Conservation (phyloP, 2,888 invertebrate genomes). For the Colostygia pectinataria region DNA sequence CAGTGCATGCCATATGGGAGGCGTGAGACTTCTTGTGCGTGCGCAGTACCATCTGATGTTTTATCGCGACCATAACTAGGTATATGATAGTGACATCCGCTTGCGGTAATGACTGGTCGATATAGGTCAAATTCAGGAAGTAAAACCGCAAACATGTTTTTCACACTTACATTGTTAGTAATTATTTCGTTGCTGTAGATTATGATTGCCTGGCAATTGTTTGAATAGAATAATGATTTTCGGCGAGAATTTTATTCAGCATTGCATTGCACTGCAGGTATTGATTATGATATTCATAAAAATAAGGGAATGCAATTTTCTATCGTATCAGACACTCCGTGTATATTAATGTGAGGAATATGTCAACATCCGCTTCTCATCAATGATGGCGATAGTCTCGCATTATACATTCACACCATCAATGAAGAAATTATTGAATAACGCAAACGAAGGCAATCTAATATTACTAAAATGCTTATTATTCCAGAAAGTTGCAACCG, state of each 20-base stretch:
- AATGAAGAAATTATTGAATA: constrained; percentile 6
- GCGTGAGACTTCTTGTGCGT: constrained; percentile 46
- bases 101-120: constrained; percentile 48
- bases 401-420: constrained; percentile 40
- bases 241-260: background rate
- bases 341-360: constrained; percentile 21
- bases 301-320: constrained; percentile 20
- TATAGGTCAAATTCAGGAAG: constrained; percentile 71
- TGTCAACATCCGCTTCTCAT: constrained; percentile 26
- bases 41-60: constrained; percentile 57
- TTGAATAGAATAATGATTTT: background rate
- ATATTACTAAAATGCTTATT: no score
- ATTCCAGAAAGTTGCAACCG: no score
- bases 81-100: constrained; percentile 70
- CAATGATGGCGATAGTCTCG: constrained; percentile 37
- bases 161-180: constrained; percentile 34
- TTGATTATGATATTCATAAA: no score
- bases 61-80: constrained; percentile 54
- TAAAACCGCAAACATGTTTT: constrained; percentile 64
- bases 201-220: background rate
- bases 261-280: no score
- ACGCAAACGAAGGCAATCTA: background rate
- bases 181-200: background rate
- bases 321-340: constrained; percentile 12
- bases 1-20: constrained; percentile 55